Evolutionary conservation across 2,797 vertebrate species (phyloP).

Genomic region (Rhinatrema bivittatum): DNA sequence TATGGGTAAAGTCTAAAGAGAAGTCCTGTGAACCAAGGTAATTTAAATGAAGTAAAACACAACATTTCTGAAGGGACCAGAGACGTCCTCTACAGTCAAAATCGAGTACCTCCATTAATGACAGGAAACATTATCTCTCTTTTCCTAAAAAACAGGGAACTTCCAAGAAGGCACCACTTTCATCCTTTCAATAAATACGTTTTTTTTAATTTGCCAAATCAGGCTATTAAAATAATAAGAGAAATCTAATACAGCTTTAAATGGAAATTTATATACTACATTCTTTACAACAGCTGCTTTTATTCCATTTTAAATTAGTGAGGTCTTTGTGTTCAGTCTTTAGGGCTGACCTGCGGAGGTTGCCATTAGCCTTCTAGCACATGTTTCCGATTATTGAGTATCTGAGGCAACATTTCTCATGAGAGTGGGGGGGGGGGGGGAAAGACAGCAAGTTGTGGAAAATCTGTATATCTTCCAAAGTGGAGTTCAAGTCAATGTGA

Average conservation of each 20-base stretch:
- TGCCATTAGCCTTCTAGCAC: slow-evolving; percentile 41
- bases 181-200: slow-evolving; percentile 38
- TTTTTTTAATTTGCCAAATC: slow-evolving; percentile 27
- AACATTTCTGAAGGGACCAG: no score
- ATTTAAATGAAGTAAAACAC: neutral
- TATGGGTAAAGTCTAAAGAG: no score
- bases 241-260: slow-evolving; percentile 39
- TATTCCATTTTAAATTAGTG: slow-evolving; percentile 55
- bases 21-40: neutral
- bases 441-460: slow-evolving; percentile 36
- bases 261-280: slow-evolving; percentile 39
- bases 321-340: slow-evolving; percentile 39
- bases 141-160: slow-evolving; percentile 1
- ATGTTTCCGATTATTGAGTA: slow-evolving; percentile 57
- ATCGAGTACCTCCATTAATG: neutral
- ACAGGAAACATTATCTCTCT: slow-evolving; percentile 6
- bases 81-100: no score
- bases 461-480: slow-evolving; percentile 35
- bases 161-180: slow-evolving; percentile 19
- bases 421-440: slow-evolving; percentile 51
- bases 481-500: slow-evolving; percentile 33
- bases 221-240: slow-evolving; percentile 48
- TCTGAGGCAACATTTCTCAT: slow-evolving; percentile 53
- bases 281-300: slow-evolving; percentile 53
- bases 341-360: slow-evolving; percentile 41